phyloP scores from a whole-genome alignment of 2,797 vertebrate species.

The Pseudochirops cupreus region DNA sequence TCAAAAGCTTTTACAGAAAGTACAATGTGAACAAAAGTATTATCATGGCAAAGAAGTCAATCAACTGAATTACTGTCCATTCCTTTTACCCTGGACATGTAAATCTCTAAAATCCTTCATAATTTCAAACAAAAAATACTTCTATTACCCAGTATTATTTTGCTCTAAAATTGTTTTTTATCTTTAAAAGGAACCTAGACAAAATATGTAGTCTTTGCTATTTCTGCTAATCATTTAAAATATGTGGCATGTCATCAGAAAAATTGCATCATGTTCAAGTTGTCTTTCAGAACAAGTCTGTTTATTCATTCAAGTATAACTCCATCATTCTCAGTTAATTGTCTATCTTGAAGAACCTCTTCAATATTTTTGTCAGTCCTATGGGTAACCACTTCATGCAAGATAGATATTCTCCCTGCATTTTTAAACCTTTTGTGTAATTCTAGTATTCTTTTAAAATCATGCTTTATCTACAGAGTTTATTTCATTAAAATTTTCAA shows the following conservation, averaged over 20 bases:
- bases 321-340: neutral
- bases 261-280: neutral
- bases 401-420: neutral
- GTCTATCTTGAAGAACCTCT: neutral
- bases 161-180: neutral
- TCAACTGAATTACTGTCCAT: neutral
- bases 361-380: neutral
- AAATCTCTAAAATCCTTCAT: neutral
- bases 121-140: neutral
- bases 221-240: neutral
- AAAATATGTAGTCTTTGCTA: neutral
- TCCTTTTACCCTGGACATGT: neutral
- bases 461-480: neutral
- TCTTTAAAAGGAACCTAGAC: neutral
- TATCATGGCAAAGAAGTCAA: neutral
- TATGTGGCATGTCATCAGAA: neutral
- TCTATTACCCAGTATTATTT: neutral
- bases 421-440: neutral
- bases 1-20: conserved; percentile 39
- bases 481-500: neutral
- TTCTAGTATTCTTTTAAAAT: neutral
- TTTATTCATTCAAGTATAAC: neutral
- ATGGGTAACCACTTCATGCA: neutral
- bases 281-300: neutral
- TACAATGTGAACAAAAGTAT: neutral